Evolutionary conservation across 2,113 vertebrate species (phyloP).

Genomic region (Pandion haliaetus): DNA sequence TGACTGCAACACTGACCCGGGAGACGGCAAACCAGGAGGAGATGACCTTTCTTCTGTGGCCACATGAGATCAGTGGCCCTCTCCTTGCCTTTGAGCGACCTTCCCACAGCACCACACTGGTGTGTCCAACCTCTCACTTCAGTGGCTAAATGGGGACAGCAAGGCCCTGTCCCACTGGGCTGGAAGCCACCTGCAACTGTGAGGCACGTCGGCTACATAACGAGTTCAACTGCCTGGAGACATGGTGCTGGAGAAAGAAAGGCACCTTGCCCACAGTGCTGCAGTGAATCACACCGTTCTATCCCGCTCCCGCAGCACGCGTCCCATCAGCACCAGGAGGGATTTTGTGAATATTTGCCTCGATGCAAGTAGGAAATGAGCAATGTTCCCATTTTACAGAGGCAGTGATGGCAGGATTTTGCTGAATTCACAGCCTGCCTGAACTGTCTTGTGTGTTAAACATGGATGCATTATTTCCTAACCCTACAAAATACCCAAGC

Average conservation of each 20-base stretch:
- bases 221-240: neutral
- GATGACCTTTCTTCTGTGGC: neutral
- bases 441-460: rapidly evolving
- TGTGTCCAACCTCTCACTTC: neutral
- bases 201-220: rapidly evolving
- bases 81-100: neutral
- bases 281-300: neutral
- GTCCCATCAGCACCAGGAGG: rapidly evolving
- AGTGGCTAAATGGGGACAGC: neutral
- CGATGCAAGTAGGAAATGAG: rapidly evolving
- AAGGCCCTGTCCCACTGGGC: neutral
- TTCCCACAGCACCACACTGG: neutral
- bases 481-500: neutral
- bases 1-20: no score
- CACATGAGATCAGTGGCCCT: neutral
- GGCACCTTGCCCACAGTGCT: neutral
- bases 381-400: neutral
- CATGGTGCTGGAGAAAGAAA: neutral
- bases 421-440: neutral
- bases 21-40: neutral
- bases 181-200: neutral
- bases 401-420: neutral
- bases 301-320: rapidly evolving
- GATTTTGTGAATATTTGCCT: neutral
- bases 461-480: rapidly evolving